A percentile compares a stretch with the other conserved stretches of the same genome.
Evolutionary conservation across 1,140 invertebrate species (phyloP).

Genomic region (Drosophila orosa): DNA sequence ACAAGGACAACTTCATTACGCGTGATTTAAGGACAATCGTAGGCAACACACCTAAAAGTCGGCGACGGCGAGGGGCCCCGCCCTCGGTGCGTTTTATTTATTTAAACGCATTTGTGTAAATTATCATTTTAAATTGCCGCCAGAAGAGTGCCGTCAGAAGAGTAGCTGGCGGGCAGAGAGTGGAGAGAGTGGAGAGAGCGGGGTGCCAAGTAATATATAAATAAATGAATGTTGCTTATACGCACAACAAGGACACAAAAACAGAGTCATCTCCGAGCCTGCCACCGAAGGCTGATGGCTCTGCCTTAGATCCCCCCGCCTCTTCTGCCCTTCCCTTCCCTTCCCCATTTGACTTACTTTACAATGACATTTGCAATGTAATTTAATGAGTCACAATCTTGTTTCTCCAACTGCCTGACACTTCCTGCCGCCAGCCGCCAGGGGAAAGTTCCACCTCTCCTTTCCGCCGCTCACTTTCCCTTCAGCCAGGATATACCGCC

Average conservation of each 20-base stretch:
- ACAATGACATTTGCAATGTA: slow-evolving; percentile 82
- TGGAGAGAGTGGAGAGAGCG: neutral
- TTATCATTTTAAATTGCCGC: slow-evolving; percentile 82
- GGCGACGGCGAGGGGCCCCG: neutral
- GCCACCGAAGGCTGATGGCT: slow-evolving; percentile 23
- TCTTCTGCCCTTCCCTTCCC: neutral
- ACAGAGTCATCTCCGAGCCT: slow-evolving; percentile 41
- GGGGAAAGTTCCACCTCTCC: slow-evolving; percentile 13
- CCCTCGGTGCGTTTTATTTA: slow-evolving; percentile 74
- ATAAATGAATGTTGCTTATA: slow-evolving; percentile 79
- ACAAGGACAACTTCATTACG: slow-evolving; percentile 83
- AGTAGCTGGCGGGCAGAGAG: neutral
- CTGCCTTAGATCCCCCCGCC: slow-evolving; percentile 22
- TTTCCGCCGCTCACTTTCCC: slow-evolving; percentile 9
- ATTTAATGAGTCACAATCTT: slow-evolving; percentile 83
- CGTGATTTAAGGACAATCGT: slow-evolving; percentile 83
- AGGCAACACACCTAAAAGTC: slow-evolving; percentile 70
- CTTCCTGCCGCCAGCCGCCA: slow-evolving; percentile 48
- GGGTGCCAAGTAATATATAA: slow-evolving; percentile 74
- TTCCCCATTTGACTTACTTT: slow-evolving; percentile 72
- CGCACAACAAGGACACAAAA: slow-evolving; percentile 44
- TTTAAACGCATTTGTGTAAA: slow-evolving; percentile 83
- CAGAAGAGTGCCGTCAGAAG: slow-evolving; percentile 24
- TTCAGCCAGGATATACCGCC: slow-evolving; percentile 5
- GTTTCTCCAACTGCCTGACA: slow-evolving; percentile 78